Percentiles rank a stretch among this genome's conserved stretches.
Conservation (phyloP, 2,113 vertebrate species). For the Globicephala melas region DNA sequence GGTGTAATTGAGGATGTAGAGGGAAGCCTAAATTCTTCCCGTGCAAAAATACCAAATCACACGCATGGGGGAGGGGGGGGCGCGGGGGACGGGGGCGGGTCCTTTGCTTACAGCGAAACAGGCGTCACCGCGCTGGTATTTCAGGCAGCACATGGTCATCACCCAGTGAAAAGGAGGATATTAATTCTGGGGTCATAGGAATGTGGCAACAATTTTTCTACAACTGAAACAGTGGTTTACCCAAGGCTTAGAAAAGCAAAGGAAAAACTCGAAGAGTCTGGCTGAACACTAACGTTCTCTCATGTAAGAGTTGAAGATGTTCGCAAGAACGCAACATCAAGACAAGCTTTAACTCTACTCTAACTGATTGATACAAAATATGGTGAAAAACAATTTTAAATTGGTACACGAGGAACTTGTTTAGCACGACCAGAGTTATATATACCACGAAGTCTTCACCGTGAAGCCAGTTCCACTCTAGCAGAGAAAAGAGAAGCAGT, state of each 20-base stretch:
- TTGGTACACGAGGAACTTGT: constrained; percentile 64
- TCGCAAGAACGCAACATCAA: constrained; percentile 77
- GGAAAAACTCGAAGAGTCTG: constrained; percentile 63
- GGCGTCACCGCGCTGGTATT: background rate
- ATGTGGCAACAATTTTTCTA: constrained; percentile 65
- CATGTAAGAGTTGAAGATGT: constrained; percentile 71
- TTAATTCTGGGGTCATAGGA: constrained; percentile 65
- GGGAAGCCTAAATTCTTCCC: background rate
- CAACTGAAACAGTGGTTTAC: constrained; percentile 61
- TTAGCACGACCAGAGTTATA: constrained; percentile 73
- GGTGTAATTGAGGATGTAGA: background rate
- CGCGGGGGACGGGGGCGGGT: background rate
- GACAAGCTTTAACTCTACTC: constrained; percentile 87
- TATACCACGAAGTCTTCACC: constrained; percentile 72
- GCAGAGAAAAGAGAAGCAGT: constrained; percentile 60
- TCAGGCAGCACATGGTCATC: constrained; percentile 65
- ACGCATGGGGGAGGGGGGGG: background rate
- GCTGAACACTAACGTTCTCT: constrained; percentile 54
- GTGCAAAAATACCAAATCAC: background rate
- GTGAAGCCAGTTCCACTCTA: constrained; percentile 71
- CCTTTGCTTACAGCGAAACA: constrained; percentile 35
- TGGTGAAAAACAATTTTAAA: constrained; percentile 68
- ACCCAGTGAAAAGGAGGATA: constrained; percentile 59
- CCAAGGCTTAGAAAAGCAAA: constrained; percentile 65
- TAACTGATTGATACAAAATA: constrained; percentile 69